Conservation (phyloP, 2,113 vertebrate genomes). For the Campylomormyrus tamandua region DNA sequence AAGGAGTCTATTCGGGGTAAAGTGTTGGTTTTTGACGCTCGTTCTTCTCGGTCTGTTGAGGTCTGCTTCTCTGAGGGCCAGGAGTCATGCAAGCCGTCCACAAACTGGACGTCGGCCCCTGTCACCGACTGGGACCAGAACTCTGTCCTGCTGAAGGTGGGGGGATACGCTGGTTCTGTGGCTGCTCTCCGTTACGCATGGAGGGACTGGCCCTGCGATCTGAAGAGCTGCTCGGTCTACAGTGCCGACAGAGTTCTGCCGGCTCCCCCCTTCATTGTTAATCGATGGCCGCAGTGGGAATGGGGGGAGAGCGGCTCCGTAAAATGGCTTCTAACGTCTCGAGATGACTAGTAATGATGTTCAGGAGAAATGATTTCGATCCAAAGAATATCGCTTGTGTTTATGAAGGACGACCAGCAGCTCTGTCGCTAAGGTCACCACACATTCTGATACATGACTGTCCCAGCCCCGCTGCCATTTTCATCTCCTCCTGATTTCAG, state of each 20-base stretch:
- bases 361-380: not conserved
- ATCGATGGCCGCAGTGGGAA: not conserved
- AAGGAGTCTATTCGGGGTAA: not conserved
- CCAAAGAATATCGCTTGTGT: not conserved
- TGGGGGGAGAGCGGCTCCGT: not conserved
- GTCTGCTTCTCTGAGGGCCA: slow-evolving; percentile 59
- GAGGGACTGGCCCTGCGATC: slow-evolving; percentile 78
- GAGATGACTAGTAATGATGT: not conserved
- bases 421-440: not conserved
- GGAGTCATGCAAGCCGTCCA: slow-evolving; percentile 14
- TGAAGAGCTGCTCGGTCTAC: slow-evolving; percentile 75
- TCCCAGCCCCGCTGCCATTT: not conserved
- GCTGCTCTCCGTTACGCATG: slow-evolving; percentile 76
- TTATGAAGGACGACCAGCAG: not conserved
- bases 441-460: not conserved
- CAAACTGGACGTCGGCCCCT: slow-evolving; percentile 56
- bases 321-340: not conserved
- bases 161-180: slow-evolving; percentile 31
- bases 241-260: slow-evolving; percentile 58
- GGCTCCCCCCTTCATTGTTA: slow-evolving; percentile 65
- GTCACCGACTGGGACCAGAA: slow-evolving; percentile 25
- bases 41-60: slow-evolving; percentile 40
- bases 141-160: slow-evolving; percentile 48
- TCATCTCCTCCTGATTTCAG: not conserved
- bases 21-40: not conserved